phyloP scores from a whole-genome alignment of 2,888 invertebrate genomes.

The Parnassius smintheus region DNA sequence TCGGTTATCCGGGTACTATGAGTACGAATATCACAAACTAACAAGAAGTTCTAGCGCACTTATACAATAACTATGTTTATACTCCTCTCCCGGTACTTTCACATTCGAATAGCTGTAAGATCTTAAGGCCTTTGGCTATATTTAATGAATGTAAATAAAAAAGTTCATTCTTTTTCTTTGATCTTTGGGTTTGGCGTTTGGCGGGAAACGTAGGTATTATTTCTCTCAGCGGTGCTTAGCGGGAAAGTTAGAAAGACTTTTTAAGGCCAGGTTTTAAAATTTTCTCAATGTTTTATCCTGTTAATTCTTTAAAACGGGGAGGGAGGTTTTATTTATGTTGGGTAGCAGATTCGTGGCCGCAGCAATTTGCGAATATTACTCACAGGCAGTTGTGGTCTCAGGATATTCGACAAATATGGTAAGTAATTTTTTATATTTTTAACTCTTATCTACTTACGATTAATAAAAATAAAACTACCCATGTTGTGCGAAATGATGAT shows the following conservation, averaged over 20 bases:
- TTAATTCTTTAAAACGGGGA: constrained; percentile 59
- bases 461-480: too few relatives aligned
- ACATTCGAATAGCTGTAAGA: too few relatives aligned
- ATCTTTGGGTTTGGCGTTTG: constrained; percentile 4
- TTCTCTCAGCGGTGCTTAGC: too few relatives aligned
- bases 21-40: too few relatives aligned
- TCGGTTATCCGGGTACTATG: too few relatives aligned
- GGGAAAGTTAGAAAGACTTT: neutral
- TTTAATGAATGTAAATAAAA: too few relatives aligned
- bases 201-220: constrained; percentile 8
- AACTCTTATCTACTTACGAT: neutral
- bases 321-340: constrained; percentile 72
- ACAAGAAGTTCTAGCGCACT: too few relatives aligned
- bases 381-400: constrained; percentile 65
- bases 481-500: too few relatives aligned
- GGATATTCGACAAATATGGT: constrained; percentile 68
- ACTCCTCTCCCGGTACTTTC: too few relatives aligned
- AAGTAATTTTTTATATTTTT: constrained; percentile 25
- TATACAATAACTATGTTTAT: too few relatives aligned
- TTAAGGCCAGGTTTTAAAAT: neutral
- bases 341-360: constrained; percentile 73
- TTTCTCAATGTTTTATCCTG: constrained; percentile 66
- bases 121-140: too few relatives aligned
- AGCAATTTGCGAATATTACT: constrained; percentile 61
- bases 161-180: too few relatives aligned